These are phyloP conservation scores for Rhincodon typus DNA, from an alignment of 2,797 vertebrate species.

Conservation along the genomic window DNA sequence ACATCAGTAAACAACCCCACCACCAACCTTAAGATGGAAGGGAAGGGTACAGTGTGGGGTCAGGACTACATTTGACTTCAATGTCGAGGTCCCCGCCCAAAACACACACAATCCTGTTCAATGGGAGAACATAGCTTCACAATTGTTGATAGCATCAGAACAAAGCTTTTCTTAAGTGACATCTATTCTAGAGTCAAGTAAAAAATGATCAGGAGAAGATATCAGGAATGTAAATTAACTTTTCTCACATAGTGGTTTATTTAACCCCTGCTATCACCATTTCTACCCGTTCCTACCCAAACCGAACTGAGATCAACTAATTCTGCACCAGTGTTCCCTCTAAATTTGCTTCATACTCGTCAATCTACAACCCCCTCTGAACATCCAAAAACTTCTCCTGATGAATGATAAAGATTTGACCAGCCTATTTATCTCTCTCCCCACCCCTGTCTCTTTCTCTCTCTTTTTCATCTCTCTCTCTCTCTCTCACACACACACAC, in stretches of 20 bases:
- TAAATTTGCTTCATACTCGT: too few relatives aligned
- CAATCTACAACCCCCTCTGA: too few relatives aligned
- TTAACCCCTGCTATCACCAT: background rate
- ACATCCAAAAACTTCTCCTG: background rate
- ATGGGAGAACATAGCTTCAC: background rate
- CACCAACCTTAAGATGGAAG: too few relatives aligned
- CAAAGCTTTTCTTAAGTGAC: background rate
- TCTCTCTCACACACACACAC: background rate
- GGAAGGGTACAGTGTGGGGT: too few relatives aligned
- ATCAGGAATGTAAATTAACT: background rate
- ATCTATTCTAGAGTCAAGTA: background rate
- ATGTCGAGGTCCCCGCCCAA: too few relatives aligned
- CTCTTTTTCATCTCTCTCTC: too few relatives aligned
- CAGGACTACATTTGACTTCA: too few relatives aligned
- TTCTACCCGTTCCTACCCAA: too few relatives aligned
- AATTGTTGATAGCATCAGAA: background rate
- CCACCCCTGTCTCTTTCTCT: too few relatives aligned
- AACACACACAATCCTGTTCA: too few relatives aligned
- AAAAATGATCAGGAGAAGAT: background rate
- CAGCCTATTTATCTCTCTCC: too few relatives aligned
- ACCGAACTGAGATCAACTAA: background rate
- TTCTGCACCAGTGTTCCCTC: background rate
- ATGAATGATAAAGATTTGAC: background rate
- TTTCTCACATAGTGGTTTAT: background rate
- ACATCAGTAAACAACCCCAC: too few relatives aligned